Percentiles rank a stretch among this genome's conserved stretches.
phyloP scores from a whole-genome alignment of 2,888 invertebrate genomes.

The Steinernema scapterisci region DNA sequence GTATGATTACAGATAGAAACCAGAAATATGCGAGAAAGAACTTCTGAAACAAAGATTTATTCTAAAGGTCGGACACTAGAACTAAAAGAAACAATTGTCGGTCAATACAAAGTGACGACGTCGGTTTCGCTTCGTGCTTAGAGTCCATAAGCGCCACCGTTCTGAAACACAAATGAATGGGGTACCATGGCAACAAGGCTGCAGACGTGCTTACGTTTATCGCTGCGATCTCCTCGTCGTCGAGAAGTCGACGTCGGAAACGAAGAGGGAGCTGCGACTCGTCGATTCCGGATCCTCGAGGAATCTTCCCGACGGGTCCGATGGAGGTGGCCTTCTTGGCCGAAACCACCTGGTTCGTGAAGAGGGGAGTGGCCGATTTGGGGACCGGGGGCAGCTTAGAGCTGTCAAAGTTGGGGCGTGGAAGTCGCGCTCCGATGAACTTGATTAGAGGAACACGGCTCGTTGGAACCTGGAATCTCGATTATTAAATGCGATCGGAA shows the following conservation, averaged over 20 bases:
- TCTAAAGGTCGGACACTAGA: neutral
- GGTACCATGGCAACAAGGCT: conserved; percentile 29
- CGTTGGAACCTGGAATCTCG: neutral
- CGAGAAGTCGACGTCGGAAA: conserved; percentile 53
- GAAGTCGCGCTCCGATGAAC: conserved; percentile 62
- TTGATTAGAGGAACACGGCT: conserved; percentile 62
- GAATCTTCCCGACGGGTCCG: conserved; percentile 56
- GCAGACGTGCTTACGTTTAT: conserved; percentile 54
- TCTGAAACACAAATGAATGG: conserved; percentile 37
- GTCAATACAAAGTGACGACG: neutral
- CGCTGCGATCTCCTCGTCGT: conserved; percentile 60
- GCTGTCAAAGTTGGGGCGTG: conserved; percentile 57
- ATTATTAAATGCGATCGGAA: neutral
- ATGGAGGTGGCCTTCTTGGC: conserved; percentile 45
- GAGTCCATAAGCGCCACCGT: conserved; percentile 39
- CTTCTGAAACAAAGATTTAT: conserved; percentile 16
- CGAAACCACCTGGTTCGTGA: neutral
- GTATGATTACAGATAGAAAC: neutral
- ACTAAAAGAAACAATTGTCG: conserved; percentile 1
- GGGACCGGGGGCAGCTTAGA: conserved; percentile 40
- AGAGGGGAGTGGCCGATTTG: conserved; percentile 5
- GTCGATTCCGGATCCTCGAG: conserved; percentile 52
- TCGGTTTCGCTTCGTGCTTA: conserved; percentile 31
- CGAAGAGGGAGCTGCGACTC: conserved; percentile 49
- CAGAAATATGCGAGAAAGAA: neutral